Conservation (phyloP, 2,113 vertebrate species). For the Mixornis gularis region DNA sequence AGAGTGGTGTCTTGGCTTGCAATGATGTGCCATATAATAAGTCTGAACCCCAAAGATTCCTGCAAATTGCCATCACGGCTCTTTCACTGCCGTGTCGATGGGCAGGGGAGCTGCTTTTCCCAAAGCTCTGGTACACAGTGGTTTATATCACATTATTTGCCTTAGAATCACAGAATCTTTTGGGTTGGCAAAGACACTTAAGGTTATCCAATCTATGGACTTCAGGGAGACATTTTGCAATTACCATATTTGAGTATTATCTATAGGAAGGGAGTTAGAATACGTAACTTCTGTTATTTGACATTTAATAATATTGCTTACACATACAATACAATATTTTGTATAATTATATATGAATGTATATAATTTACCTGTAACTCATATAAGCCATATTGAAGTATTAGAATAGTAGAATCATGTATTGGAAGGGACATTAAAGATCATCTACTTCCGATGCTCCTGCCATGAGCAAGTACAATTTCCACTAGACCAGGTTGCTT, state of each 20-base stretch:
- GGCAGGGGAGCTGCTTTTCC: neutral
- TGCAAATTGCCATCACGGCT: neutral
- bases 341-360: neutral
- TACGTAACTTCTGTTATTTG: neutral
- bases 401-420: neutral
- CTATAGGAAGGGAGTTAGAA: neutral
- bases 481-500: neutral
- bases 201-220: neutral
- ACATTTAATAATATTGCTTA: neutral
- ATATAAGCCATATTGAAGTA: neutral
- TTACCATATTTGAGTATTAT: neutral
- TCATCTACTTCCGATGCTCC: neutral
- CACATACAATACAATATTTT: neutral
- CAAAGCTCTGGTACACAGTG: neutral
- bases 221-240: neutral
- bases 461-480: neutral
- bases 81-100: accelerated
- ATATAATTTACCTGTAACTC: neutral
- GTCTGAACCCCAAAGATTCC: neutral
- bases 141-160: neutral
- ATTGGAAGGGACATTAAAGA: neutral
- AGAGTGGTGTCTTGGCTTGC: neutral
- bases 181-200: neutral
- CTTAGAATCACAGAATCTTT: neutral
- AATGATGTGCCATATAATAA: neutral